A percentile compares a stretch with the other conserved stretches of the same genome.
These are phyloP conservation scores for Raja brachyura DNA, from an alignment of 2,113 vertebrate genomes.

Conservation along the genomic window DNA sequence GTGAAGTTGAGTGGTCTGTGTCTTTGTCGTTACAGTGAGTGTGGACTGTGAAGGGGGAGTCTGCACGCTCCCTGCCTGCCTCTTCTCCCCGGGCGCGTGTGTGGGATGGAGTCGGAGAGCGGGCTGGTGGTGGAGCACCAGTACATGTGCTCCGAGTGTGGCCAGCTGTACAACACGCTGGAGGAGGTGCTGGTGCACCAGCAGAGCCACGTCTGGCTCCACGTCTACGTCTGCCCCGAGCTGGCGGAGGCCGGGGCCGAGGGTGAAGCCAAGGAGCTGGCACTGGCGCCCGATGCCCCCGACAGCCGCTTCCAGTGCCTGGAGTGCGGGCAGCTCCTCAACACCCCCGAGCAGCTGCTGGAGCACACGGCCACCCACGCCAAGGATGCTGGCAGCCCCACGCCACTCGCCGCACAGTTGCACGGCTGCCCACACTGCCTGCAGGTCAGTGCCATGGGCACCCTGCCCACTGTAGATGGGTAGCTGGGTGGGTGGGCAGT, in stretches of 20 bases:
- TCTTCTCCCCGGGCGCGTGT: not conserved
- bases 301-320: conserved; percentile 76
- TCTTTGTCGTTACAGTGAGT: not conserved
- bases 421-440: too few relatives aligned
- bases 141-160: conserved; percentile 89
- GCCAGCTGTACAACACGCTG: conserved; percentile 73
- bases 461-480: too few relatives aligned
- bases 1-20: too few relatives aligned
- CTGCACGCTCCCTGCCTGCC: too few relatives aligned
- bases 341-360: conserved; percentile 69
- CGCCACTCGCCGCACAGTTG: too few relatives aligned
- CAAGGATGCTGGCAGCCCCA: conserved; percentile 47
- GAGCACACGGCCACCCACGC: conserved; percentile 80
- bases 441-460: too few relatives aligned
- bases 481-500: too few relatives aligned
- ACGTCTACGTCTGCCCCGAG: conserved; percentile 47
- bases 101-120: conserved; percentile 28
- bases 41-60: not conserved
- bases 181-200: conserved; percentile 83
- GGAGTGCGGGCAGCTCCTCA: conserved; percentile 71
- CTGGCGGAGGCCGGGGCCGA: conserved; percentile 47
- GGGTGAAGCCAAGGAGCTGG: conserved; percentile 49
- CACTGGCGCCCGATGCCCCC: conserved; percentile 39
- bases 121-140: conserved; percentile 70
- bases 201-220: conserved; percentile 66